phyloP scores from a whole-genome alignment of 2,113 vertebrate species.

The Pygoscelis adeliae region DNA sequence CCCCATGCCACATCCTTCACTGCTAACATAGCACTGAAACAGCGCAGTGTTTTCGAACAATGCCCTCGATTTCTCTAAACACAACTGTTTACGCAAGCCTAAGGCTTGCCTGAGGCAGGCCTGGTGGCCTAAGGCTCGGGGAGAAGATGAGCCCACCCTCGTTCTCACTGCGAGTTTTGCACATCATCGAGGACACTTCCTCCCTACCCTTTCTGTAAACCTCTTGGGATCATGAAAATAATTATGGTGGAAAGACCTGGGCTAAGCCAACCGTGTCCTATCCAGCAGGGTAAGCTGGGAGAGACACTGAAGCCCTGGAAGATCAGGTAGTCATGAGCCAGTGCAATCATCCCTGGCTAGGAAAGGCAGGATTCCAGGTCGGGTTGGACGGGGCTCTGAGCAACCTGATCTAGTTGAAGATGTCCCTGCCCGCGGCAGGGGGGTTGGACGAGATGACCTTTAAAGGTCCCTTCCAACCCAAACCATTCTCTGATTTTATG shows the following conservation, averaged over 20 bases:
- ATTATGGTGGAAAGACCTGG: neutral
- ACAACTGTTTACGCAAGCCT: neutral
- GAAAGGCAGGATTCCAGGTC: neutral
- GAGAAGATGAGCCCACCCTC: neutral
- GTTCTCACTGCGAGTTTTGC: neutral
- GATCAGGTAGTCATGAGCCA: neutral
- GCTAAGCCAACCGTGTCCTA: fast-evolving
- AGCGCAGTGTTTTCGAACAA: neutral
- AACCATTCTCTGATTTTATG: neutral
- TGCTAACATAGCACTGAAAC: neutral
- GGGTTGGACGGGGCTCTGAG: fast-evolving
- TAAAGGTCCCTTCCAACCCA: neutral
- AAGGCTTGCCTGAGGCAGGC: neutral
- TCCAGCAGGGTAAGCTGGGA: neutral
- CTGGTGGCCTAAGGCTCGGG: neutral
- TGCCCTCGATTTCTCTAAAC: neutral
- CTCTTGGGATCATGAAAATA: neutral
- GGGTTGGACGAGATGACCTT: neutral
- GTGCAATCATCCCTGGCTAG: neutral
- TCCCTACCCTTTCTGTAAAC: neutral
- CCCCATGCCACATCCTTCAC: neutral
- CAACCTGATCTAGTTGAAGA: fast-evolving
- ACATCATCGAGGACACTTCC: fast-evolving
- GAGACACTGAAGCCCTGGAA: neutral
- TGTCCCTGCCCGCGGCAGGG: neutral